These are phyloP conservation scores for Arctocebus calabarensis DNA, from an alignment of 2,797 vertebrate species.

Conservation along the genomic window DNA sequence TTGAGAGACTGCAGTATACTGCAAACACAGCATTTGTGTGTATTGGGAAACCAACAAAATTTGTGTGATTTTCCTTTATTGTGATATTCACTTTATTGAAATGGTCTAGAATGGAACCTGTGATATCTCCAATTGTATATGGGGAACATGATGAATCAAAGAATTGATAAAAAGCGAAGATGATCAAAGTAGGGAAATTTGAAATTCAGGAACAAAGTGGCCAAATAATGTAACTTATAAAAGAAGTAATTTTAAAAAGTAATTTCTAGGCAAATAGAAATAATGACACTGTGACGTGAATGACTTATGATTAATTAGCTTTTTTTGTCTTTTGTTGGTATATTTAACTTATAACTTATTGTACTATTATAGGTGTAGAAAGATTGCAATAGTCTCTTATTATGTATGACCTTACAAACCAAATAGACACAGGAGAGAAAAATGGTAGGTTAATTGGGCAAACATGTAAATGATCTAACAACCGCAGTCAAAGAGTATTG, in stretches of 20 bases:
- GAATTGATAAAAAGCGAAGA: constrained; percentile 10
- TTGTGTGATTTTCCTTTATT: not conserved
- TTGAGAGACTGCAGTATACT: not conserved
- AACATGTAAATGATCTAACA: not conserved
- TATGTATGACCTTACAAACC: not conserved
- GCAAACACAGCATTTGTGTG: not conserved
- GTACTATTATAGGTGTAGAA: not conserved
- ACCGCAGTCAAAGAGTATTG: not conserved
- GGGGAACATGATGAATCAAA: not conserved
- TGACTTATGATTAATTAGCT: not conserved
- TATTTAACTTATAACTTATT: not conserved
- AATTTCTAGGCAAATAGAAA: not conserved
- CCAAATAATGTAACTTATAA: not conserved
- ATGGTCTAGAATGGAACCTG: not conserved
- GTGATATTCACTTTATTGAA: not conserved
- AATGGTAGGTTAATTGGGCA: not conserved
- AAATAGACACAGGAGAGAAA: not conserved
- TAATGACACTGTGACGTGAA: not conserved
- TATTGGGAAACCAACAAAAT: not conserved
- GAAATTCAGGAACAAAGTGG: constrained; percentile 2
- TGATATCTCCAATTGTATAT: not conserved
- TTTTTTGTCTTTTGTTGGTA: not conserved
- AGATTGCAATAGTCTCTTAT: not conserved
- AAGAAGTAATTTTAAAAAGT: not conserved
- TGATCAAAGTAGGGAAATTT: not conserved